These are phyloP conservation scores for Megalops atlanticus DNA, from an alignment of 2,113 vertebrate genomes.

Conservation along the genomic window DNA sequence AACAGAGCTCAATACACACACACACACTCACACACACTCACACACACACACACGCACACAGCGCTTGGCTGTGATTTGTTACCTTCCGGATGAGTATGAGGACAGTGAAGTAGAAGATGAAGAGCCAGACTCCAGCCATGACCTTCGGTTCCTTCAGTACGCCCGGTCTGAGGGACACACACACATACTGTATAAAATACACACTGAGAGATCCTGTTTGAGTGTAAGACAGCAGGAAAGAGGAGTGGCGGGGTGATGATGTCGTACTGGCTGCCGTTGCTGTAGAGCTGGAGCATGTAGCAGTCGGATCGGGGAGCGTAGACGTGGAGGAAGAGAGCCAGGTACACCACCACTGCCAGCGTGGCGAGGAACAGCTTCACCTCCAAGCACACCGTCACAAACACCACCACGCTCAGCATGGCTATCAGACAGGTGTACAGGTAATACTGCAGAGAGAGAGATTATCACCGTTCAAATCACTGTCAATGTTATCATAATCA, in stretches of 20 bases:
- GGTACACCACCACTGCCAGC: constrained; percentile 80
- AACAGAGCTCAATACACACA: neutral
- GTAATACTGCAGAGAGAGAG: constrained; percentile 73
- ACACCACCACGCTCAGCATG: constrained; percentile 81
- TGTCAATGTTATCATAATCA: neutral
- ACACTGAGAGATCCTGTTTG: neutral
- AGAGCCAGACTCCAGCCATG: constrained; percentile 83
- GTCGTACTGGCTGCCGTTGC: constrained; percentile 53
- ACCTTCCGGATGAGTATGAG: constrained; percentile 84
- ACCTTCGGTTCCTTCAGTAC: constrained; percentile 85
- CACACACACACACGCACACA: neutral
- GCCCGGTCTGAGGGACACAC: constrained; percentile 63
- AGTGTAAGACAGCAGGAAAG: neutral
- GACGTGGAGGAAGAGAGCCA: constrained; percentile 78
- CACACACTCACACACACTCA: neutral
- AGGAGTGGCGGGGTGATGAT: no score
- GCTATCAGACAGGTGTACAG: constrained; percentile 84
- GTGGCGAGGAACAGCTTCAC: constrained; percentile 79
- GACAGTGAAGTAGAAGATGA: constrained; percentile 81
- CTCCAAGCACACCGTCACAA: constrained; percentile 76
- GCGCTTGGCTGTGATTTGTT: constrained; percentile 8
- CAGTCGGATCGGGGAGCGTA: constrained; percentile 69
- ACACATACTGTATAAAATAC: constrained; percentile 18
- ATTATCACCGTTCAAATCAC: no score
- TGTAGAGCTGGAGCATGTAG: constrained; percentile 68